Percentiles rank a stretch among this genome's conserved stretches.
phyloP scores from a whole-genome alignment of 2,113 vertebrate genomes.

The Leptobrachium ailaonicum region DNA sequence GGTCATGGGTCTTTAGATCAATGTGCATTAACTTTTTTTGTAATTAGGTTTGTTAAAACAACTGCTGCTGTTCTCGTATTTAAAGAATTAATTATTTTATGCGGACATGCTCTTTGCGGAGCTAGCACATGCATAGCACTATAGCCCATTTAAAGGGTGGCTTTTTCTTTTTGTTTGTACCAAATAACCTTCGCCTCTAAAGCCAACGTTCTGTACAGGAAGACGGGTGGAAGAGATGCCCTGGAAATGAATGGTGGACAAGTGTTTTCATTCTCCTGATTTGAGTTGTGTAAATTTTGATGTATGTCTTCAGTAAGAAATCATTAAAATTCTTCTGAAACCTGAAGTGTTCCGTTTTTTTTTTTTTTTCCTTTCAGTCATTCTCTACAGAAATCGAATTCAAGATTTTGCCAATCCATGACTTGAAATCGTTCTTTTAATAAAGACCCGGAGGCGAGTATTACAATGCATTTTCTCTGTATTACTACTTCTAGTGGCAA shows the following conservation, averaged over 20 bases:
- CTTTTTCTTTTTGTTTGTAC: neutral
- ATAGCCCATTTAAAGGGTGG: neutral
- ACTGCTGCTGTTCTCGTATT: constrained; percentile 5
- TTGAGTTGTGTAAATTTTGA: constrained; percentile 7
- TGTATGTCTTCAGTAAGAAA: constrained; percentile 2
- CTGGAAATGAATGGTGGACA: neutral
- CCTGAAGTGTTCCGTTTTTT: neutral
- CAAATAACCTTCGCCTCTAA: neutral
- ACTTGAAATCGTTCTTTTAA: no score
- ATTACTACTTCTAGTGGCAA: no score
- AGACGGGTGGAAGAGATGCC: neutral
- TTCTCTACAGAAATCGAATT: no score
- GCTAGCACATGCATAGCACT: neutral
- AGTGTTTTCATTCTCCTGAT: constrained; percentile 3
- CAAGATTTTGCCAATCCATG: no score
- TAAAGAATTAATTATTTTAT: neutral
- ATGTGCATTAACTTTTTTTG: no score
- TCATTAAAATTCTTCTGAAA: constrained; percentile 12
- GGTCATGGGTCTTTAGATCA: no score
- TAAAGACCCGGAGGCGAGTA: no score
- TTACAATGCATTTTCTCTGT: no score
- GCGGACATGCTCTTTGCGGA: neutral
- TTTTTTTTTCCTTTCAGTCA: neutral
- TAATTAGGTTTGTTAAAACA: neutral
- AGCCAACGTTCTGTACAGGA: neutral